A percentile compares a stretch with the other conserved stretches of the same genome.
Conservation (phyloP, 35 echinoderm and acorn worm species). For the Apostichopus californicus region DNA sequence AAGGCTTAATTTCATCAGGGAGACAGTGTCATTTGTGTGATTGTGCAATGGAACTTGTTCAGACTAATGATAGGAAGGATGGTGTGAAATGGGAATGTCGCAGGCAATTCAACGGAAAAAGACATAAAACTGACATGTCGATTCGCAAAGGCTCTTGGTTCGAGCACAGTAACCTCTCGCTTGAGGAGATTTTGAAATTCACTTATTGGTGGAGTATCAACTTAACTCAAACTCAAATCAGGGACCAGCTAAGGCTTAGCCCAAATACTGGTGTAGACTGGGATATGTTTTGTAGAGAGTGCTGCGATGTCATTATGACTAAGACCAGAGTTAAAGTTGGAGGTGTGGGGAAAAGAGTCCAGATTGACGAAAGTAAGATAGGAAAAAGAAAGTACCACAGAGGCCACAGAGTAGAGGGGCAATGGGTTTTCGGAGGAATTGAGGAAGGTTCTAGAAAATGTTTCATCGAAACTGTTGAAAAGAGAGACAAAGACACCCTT, state of each 20-base stretch:
- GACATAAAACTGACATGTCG: no score
- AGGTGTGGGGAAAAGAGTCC: neutral
- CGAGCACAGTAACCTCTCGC: slow-evolving; percentile 18
- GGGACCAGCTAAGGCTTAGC: neutral
- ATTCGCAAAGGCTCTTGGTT: slow-evolving; percentile 1
- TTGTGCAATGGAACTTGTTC: no score
- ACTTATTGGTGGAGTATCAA: slow-evolving; percentile 25
- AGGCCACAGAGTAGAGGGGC: slow-evolving; percentile 11
- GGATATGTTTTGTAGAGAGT: slow-evolving; percentile 48
- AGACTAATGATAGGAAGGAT: no score
- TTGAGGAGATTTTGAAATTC: slow-evolving; percentile 33
- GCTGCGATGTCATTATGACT: slow-evolving; percentile 4
- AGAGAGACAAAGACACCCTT: slow-evolving; percentile 1
- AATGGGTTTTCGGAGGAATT: slow-evolving; percentile 54
- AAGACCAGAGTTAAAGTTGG: neutral
- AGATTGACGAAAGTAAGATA: slow-evolving; percentile 8
- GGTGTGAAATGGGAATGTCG: no score
- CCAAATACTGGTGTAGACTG: slow-evolving; percentile 17
- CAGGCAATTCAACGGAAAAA: no score
- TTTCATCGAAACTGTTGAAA: slow-evolving; percentile 44
- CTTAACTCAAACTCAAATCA: slow-evolving; percentile 31
- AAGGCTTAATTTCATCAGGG: no score
- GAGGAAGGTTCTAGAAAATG: slow-evolving; percentile 40
- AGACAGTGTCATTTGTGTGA: no score
- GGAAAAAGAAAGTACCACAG: no score